These are phyloP conservation scores for Andrena hattorfiana DNA, from an alignment of 2,888 invertebrate species.

Conservation along the genomic window DNA sequence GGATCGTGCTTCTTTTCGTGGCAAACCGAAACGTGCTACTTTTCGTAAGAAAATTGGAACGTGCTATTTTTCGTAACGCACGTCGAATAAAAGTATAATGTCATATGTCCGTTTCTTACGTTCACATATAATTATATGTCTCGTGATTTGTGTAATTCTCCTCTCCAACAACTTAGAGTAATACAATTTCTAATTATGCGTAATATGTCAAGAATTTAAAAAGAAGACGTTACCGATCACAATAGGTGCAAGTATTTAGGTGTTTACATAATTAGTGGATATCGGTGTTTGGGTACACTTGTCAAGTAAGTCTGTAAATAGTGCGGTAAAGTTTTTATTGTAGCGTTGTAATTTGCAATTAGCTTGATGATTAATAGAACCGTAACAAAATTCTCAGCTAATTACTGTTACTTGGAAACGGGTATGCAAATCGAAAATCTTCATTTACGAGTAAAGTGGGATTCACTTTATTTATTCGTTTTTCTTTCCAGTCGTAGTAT, in stretches of 20 bases:
- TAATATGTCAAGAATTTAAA: neutral
- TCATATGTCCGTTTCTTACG: too few species aligned
- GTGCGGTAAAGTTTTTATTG: neutral
- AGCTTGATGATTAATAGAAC: neutral
- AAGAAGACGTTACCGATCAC: neutral
- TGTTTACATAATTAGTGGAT: neutral
- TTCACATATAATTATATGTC: too few species aligned
- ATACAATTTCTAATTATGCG: too few species aligned
- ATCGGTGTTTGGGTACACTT: neutral
- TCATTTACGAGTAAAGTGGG: neutral
- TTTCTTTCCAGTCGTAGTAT: neutral
- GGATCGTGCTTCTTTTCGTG: too few species aligned
- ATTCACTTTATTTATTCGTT: neutral
- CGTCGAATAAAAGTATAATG: too few species aligned
- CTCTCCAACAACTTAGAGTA: too few species aligned
- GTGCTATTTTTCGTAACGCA: too few species aligned
- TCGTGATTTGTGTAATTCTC: too few species aligned
- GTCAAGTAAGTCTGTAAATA: neutral
- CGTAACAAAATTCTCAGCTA: neutral
- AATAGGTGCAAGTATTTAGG: neutral
- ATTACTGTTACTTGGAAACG: neutral
- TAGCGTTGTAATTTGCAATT: conserved; percentile 12
- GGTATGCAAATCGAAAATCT: neutral
- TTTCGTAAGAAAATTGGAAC: too few species aligned
- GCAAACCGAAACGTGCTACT: too few species aligned